Evolutionary conservation across 2,797 vertebrate genomes (phyloP).

Genomic region (Forpus xanthops): DNA sequence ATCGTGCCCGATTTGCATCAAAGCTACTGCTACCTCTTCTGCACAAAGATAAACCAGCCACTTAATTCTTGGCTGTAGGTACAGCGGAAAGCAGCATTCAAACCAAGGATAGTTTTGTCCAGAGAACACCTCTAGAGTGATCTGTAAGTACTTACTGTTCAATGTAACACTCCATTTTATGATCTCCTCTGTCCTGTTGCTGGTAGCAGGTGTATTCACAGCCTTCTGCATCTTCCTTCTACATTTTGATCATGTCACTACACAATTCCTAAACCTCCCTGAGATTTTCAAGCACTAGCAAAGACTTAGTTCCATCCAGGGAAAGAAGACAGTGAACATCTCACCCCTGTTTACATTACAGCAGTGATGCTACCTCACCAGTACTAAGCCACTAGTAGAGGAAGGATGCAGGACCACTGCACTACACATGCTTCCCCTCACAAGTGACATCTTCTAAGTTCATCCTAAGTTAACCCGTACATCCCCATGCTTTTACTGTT

Average conservation of each 20-base stretch:
- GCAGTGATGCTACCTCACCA: not conserved
- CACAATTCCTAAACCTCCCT: constrained; percentile 13
- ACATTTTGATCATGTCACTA: constrained; percentile 10
- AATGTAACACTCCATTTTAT: constrained; percentile 48
- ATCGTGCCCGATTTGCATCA: not conserved
- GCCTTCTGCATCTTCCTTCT: constrained; percentile 23
- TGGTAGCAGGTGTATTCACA: constrained; percentile 24
- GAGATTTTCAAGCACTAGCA: constrained; percentile 30
- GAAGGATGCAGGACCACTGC: not conserved
- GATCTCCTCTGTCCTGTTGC: not conserved
- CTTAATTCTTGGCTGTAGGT: not conserved
- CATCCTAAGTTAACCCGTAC: not conserved
- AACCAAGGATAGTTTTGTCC: not conserved
- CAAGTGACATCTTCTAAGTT: not conserved
- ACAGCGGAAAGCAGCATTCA: not conserved
- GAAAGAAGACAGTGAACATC: not conserved
- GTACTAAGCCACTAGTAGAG: not conserved
- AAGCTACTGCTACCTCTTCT: not conserved
- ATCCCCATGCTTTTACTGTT: not conserved
- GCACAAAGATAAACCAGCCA: not conserved
- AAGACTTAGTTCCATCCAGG: not conserved
- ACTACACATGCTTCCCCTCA: not conserved
- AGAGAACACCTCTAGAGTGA: not conserved
- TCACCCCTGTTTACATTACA: not conserved
- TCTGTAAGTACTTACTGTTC: constrained; percentile 25